Percentiles rank a stretch among this genome's conserved stretches.
phyloP scores from a whole-genome alignment of 2,797 vertebrate genomes.

The Perodicticus potto region DNA sequence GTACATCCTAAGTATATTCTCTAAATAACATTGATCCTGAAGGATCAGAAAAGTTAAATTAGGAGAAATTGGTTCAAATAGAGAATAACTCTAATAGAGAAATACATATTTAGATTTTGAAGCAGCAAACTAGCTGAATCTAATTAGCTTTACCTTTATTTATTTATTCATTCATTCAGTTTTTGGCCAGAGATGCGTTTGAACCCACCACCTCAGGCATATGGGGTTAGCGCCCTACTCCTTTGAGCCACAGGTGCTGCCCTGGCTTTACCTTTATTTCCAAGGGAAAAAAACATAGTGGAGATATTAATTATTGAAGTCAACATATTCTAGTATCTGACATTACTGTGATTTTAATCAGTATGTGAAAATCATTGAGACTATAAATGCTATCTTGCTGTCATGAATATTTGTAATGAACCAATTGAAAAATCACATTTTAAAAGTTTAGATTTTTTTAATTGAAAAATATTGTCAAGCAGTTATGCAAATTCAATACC shows the following conservation, averaged over 20 bases:
- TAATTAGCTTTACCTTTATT: too few species aligned
- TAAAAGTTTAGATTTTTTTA: constrained; percentile 76
- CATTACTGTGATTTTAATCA: constrained; percentile 69
- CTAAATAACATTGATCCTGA: neutral
- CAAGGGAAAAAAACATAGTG: neutral
- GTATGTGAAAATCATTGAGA: constrained; percentile 74
- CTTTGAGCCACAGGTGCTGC: too few species aligned
- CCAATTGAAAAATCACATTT: constrained; percentile 82
- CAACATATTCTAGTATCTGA: constrained; percentile 32
- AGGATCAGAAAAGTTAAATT: neutral
- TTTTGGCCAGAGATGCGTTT: too few species aligned
- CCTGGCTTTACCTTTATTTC: constrained; percentile 61
- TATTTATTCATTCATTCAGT: too few species aligned
- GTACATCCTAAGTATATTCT: neutral
- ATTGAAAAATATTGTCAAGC: constrained; percentile 79
- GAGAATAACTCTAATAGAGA: neutral
- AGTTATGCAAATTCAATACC: constrained; percentile 76
- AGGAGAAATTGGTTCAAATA: neutral
- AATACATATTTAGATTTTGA: neutral
- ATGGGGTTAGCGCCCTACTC: too few species aligned
- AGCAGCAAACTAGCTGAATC: neutral
- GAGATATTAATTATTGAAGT: constrained; percentile 73
- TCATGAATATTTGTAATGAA: constrained; percentile 64
- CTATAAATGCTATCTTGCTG: constrained; percentile 23
- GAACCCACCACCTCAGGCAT: too few species aligned